Conservation (phyloP, 2,113 vertebrate genomes). For the Poecile atricapillus region DNA sequence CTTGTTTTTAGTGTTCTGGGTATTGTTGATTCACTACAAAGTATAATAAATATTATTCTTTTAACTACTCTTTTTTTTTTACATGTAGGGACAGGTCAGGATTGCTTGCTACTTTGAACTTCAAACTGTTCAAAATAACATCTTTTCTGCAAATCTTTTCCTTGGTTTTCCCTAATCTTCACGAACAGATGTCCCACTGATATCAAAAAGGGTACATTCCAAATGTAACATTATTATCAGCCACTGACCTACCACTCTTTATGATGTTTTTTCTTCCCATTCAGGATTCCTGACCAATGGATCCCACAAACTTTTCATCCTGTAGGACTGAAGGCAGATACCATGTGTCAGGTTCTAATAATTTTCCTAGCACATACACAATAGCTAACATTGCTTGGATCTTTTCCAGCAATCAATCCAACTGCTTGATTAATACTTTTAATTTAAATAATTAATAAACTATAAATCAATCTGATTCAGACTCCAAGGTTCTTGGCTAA, state of each 20-base stretch:
- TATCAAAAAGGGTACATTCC: not conserved
- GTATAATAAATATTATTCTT: not conserved
- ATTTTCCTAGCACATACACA: not conserved
- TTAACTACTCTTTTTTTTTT: not conserved
- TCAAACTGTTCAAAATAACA: not conserved
- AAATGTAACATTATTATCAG: not conserved
- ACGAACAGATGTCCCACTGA: not conserved
- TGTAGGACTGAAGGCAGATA: not conserved
- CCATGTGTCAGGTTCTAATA: fast-evolving
- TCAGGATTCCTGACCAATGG: not conserved
- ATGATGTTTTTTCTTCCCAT: not conserved
- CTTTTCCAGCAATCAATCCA: not conserved
- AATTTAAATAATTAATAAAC: not conserved
- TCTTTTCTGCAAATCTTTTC: not conserved
- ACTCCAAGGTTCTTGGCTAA: not conserved
- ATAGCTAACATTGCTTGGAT: not conserved
- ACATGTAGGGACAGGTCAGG: not conserved
- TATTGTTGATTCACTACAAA: not conserved
- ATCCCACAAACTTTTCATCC: not conserved
- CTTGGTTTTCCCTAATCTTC: not conserved
- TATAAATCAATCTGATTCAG: not conserved
- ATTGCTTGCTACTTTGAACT: not conserved
- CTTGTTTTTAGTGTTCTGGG: not conserved
- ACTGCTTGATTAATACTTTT: not conserved
- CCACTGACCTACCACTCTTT: not conserved